Base-by-base conservation (phyloP, 2,113 vertebrate species). In the Gallinago media region DNA sequence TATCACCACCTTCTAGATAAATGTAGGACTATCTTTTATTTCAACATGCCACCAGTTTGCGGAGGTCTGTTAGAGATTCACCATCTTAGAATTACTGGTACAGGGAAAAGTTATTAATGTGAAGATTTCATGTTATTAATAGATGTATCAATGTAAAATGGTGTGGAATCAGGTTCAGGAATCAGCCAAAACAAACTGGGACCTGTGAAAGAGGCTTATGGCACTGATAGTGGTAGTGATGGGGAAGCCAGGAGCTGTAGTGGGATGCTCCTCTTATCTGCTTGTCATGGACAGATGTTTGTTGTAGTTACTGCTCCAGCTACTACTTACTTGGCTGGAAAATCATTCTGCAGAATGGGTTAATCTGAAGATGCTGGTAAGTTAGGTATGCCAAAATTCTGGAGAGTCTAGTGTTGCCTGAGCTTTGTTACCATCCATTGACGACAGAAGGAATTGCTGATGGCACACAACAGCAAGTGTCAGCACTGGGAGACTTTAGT, bases 381-480 rank as follows among this genome's bases (percentile, higher is more conserved):
- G 5, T 31, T n/a, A 55, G 17, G 13, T 42, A 4, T 77, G 46
- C 17, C 15, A 8, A 5, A 70, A 32, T 56, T 72, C 15, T 56
- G 62, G 15, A 34, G 13, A 52, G 6, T n/a, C 10, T 21, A 12
- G 7, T 25, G 34, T 16, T 75, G 36, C 20, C 23, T 6, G 31
- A 56, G 29, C 52, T 75, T 61, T 82, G 22, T 82, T 55, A 34
- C 25, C 44, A 15, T 3, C 27, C 14, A 0, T 27, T 31, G 54
- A 9, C 32, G 2, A 10, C 73, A 65, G 63, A 31, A 49, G 50
- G 44, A 73, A 4, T 34, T 80, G 25, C 54, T 3, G 16, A 50
- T n/a, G n/a, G 59, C 55, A 17, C 6, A 2, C 2, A 3, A 4
- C 34, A 49, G 9, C 32, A 3, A 2, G 15, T 38, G 1, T 12